A percentile compares a stretch with the other conserved stretches of the same genome.
phyloP scores from a whole-genome alignment of 2,888 invertebrate genomes.

The Tupiocoris notatus region DNA sequence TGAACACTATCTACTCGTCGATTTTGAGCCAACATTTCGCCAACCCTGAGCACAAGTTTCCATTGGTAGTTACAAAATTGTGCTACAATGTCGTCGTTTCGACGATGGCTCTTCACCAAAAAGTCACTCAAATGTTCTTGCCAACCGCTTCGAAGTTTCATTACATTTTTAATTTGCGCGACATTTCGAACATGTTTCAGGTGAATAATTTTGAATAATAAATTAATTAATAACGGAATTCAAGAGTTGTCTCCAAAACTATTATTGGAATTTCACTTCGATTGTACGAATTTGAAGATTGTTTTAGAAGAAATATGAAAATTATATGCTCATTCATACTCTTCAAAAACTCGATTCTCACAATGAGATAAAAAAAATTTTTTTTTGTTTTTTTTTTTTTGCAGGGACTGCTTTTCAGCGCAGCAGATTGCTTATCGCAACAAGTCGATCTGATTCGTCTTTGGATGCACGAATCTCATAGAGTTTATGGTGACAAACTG shows the following conservation, averaged over 20 bases:
- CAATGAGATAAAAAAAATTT: too few species aligned
- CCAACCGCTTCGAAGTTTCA: constrained; percentile 97
- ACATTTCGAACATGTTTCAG: constrained; percentile 93
- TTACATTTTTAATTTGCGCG: constrained; percentile 92
- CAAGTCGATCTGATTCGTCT: constrained; percentile 81
- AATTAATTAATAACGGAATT: too few species aligned
- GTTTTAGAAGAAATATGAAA: too few species aligned
- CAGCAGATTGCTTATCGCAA: constrained; percentile 77
- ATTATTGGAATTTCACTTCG: too few species aligned
- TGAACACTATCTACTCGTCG: constrained; percentile 83
- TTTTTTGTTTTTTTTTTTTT: too few species aligned
- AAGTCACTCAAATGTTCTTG: constrained; percentile 81
- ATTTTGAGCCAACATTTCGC: constrained; percentile 83
- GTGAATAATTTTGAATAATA: too few species aligned
- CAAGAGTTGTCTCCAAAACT: too few species aligned
- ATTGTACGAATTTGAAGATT: too few species aligned
- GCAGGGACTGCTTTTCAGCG: constrained; percentile 87
- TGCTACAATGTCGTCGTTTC: constrained; percentile 73
- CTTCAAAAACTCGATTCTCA: too few species aligned
- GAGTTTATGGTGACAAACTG: constrained; percentile 92
- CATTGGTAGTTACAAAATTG: constrained; percentile 66
- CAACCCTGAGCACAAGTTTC: constrained; percentile 79
- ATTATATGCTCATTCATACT: too few species aligned
- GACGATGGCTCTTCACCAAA: constrained; percentile 80
- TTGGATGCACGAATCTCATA: constrained; percentile 90